Base-by-base conservation (phyloP, 2,888 invertebrate species). In the Perizoma affinitatum region DNA sequence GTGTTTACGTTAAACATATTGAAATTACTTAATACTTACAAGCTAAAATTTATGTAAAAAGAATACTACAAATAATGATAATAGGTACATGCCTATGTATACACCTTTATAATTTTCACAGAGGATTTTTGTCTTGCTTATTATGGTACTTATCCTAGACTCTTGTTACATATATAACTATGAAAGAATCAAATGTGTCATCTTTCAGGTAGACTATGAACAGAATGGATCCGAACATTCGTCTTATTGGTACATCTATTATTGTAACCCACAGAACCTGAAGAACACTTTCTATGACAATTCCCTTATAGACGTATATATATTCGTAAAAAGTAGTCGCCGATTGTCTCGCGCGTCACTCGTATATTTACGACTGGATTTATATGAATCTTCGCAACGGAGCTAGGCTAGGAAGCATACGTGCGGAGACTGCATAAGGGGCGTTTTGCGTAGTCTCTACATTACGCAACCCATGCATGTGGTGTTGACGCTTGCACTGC, bases 401-500 rank as follows among this genome's bases (percentile, higher is more conserved):
- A 75, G 73, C 67, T 70, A 71, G 69, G 73, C 67, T 70, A 71
- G 69, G 75, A 70, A 70, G 69, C 61, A 54, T 66, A 82, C 84
- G 82, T 81, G 82, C 74, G 68, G 46, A 3, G 80, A 67, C 58
- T 83, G 54, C 73, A 71, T 74, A 73, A 68, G 43, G 62, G 64
- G 51, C 70, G 63, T 67, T 72, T 74, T 78, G 74, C 80, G 80
- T 78, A 76, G 73, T 66, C 60, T 61, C 59, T 54, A 58, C 70
- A 79, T 84, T 85, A 82, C 76, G 80, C 78, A 85, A 84, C 70
- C 75, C 67, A 52, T 72, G 69, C 76, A 76, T 65, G 66, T 69
- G 67, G 70, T 65, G 68, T 69, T 70, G 58, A 62, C 54, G 66
- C 66, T 55, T 66, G 52, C 65, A 60, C 66, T 83, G 86, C 85